These are phyloP conservation scores for Ophioninae sp. DNA, from an alignment of 2,888 invertebrate species.

Conservation along the genomic window DNA sequence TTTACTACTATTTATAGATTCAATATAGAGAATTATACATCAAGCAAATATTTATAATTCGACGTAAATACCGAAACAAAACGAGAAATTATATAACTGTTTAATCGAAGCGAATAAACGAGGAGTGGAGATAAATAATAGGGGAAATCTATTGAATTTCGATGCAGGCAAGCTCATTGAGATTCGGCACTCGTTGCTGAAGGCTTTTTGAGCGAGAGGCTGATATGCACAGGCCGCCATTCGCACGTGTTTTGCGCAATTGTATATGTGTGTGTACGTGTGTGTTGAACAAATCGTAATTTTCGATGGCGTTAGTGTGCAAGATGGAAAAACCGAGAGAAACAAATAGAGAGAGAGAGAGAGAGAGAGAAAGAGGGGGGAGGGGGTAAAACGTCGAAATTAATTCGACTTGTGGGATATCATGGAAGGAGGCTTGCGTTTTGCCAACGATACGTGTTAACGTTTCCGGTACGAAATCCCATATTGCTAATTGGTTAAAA, in stretches of 20 bases:
- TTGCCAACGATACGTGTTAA: constrained; percentile 43
- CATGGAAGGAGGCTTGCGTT: constrained; percentile 62
- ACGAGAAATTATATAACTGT: too few relatives aligned
- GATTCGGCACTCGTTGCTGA: constrained; percentile 61
- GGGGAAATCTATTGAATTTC: constrained; percentile 65
- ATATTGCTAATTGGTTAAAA: constrained; percentile 69
- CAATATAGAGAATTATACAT: too few relatives aligned
- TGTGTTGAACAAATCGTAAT: constrained; percentile 45
- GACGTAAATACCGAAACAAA: too few relatives aligned
- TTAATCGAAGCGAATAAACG: background rate
- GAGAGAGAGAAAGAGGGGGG: background rate
- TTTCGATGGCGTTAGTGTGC: constrained; percentile 24
- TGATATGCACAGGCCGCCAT: constrained; percentile 63
- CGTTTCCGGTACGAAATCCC: constrained; percentile 26
- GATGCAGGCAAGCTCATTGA: constrained; percentile 72
- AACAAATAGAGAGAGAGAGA: constrained; percentile 8
- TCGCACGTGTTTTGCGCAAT: constrained; percentile 49
- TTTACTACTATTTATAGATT: too few relatives aligned
- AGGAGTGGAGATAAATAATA: constrained; percentile 3
- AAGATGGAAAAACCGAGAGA: constrained; percentile 35
- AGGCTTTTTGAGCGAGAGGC: constrained; percentile 55
- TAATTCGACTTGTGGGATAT: constrained; percentile 67
- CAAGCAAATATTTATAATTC: too few relatives aligned
- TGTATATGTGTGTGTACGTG: constrained; percentile 30
- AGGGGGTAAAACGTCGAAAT: constrained; percentile 61